Percentiles rank a stretch among this genome's conserved stretches.
These are phyloP conservation scores for Lampropteryx suffumata DNA, from an alignment of 2,888 invertebrate species.

Conservation along the genomic window DNA sequence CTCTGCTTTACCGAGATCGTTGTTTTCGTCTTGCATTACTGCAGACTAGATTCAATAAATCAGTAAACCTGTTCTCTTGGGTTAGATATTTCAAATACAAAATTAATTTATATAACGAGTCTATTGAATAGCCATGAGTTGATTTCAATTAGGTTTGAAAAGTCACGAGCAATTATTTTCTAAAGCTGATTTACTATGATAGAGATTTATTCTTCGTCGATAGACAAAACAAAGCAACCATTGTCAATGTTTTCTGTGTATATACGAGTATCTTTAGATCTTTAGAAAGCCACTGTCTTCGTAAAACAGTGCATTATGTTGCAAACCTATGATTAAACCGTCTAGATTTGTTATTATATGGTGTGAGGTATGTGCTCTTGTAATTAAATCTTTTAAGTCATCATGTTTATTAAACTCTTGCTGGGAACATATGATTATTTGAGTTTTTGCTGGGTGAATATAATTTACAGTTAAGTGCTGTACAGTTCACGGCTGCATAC, in stretches of 20 bases:
- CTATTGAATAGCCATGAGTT: neutral
- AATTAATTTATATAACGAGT: constrained; percentile 8
- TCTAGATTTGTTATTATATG: constrained; percentile 15
- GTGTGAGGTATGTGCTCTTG: constrained; percentile 7
- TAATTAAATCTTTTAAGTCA: constrained; percentile 16
- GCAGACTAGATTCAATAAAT: constrained; percentile 7
- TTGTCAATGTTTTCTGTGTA: constrained; percentile 33
- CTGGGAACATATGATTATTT: neutral
- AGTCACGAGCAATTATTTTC: neutral
- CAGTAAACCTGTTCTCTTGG: constrained; percentile 12
- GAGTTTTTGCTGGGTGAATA: constrained; percentile 15
- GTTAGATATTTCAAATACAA: neutral
- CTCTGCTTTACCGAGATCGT: constrained; percentile 24
- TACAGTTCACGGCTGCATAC: constrained; percentile 16
- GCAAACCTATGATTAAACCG: constrained; percentile 23
- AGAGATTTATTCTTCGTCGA: constrained; percentile 7
- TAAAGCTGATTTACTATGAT: neutral
- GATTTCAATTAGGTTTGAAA: too few relatives aligned
- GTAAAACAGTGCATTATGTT: constrained; percentile 27
- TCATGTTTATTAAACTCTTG: constrained; percentile 5
- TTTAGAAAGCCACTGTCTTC: constrained; percentile 32
- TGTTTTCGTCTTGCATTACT: constrained; percentile 14
- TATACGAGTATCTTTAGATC: constrained; percentile 27
- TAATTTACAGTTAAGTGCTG: constrained; percentile 14
- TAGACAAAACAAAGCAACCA: constrained; percentile 33